A percentile compares a stretch with the other conserved stretches of the same genome.
Evolutionary conservation across 2,888 invertebrate species (phyloP).

Genomic region (Campoletis raptor): DNA sequence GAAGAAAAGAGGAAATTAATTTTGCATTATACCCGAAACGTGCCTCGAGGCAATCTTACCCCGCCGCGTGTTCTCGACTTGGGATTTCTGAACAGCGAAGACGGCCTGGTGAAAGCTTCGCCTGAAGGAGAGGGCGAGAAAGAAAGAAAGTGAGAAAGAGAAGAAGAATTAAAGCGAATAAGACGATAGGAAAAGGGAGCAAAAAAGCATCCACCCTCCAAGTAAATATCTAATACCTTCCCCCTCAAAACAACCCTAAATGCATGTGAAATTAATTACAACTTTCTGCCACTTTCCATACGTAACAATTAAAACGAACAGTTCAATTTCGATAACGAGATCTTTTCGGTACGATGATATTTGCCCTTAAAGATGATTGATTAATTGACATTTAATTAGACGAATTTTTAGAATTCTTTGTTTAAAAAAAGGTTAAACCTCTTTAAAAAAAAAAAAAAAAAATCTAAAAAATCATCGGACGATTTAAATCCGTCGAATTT

Average conservation of each 20-base stretch:
- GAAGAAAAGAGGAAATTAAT: slow-evolving; percentile 74
- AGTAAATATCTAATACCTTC: slow-evolving; percentile 55
- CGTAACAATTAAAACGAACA: slow-evolving; percentile 64
- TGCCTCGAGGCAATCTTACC: slow-evolving; percentile 70
- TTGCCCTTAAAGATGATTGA: background rate
- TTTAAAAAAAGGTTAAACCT: background rate
- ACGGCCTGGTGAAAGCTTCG: slow-evolving; percentile 46
- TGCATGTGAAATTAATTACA: slow-evolving; percentile 72
- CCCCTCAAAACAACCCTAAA: slow-evolving; percentile 61
- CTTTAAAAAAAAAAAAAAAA: too few species aligned
- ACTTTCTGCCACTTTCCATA: slow-evolving; percentile 50
- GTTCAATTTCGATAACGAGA: slow-evolving; percentile 67
- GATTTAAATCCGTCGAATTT: background rate
- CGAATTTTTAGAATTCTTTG: background rate
- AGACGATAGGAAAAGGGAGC: slow-evolving; percentile 40
- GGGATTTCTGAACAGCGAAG: slow-evolving; percentile 57
- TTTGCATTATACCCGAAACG: slow-evolving; percentile 74
- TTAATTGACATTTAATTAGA: background rate
- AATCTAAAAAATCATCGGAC: background rate
- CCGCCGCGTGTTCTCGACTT: slow-evolving; percentile 62
- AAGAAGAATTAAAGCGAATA: slow-evolving; percentile 34
- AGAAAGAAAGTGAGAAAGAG: background rate
- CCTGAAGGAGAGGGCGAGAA: slow-evolving; percentile 28
- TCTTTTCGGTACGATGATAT: slow-evolving; percentile 35
- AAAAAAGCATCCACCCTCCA: slow-evolving; percentile 52